Base-by-base conservation (phyloP, 2,888 invertebrate species). In the Drosophila emarginata region DNA sequence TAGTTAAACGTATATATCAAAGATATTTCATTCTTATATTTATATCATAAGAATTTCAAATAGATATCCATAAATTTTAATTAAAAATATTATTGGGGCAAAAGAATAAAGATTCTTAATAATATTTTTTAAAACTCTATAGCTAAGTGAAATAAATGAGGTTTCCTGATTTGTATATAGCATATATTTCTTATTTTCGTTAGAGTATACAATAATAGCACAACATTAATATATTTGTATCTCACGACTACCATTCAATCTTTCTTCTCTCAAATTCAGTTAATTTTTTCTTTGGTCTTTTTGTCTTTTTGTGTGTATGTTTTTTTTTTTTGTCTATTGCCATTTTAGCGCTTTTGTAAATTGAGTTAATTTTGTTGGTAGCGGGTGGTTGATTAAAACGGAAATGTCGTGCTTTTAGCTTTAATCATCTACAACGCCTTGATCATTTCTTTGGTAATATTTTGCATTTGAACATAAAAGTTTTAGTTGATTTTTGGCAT, bases 381-480 rank as follows among this genome's bases (percentile, higher is more conserved):
- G 87, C 89, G 87, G 88, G 87, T 84, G 88, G 79, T 84, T 86
- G 80, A 88, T 89, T 86, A 86, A 83, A 89, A 74, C 80, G 84
- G 89, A 89, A 87, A 89, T 89, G 73, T 77, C 79, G 73, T 75
- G 74, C 72, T 72, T 79, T 83, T 71, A 78, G 67, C 65, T 62
- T 65, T 87, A 80, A 87, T 84, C 79, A 68, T 74, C 57, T 61
- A 67, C 68, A 65, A 64, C 76, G 76, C 78, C 60, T 64, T 36
- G 72, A 54, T 62, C 61, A 64, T 61, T 65, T 52, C 39, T 59
- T 61, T n/a, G 54, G 39, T 39, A 60, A 23, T 58, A 26, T 75
- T 72, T 72, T 70, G 40, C 40, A 45, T 45, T 45, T 45, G n/a
- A 9, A n/a, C 40, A 15, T 18, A 45, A 2, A 45, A 45, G 65